A percentile compares a stretch with the other conserved stretches of the same genome.
Conservation (phyloP, 2,797 vertebrate species). For the Crocodylus rhombifer region DNA sequence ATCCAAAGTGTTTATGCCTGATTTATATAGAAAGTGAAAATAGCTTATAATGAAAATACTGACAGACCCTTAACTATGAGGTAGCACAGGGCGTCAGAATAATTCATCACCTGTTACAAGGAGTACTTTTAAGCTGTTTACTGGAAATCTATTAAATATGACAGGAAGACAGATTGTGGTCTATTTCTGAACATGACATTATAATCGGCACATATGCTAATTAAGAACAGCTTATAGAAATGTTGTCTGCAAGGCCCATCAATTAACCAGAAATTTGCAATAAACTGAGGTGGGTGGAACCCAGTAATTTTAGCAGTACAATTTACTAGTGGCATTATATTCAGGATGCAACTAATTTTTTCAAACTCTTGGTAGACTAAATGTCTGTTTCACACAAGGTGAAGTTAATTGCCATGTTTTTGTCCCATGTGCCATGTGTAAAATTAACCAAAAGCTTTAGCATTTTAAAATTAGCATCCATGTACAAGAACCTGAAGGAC, state of each 20-base stretch:
- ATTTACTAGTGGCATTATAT: slow-evolving; percentile 1
- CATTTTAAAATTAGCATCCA: background rate
- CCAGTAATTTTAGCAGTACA: slow-evolving; percentile 33
- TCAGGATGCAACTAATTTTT: slow-evolving; percentile 13
- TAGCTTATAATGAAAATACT: slow-evolving; percentile 63
- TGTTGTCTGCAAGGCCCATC: slow-evolving; percentile 79
- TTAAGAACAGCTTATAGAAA: slow-evolving; percentile 87
- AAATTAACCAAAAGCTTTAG: background rate
- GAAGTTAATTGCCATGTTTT: slow-evolving; percentile 30
- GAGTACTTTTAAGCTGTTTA: slow-evolving; percentile 72
- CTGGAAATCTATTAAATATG: slow-evolving; percentile 83
- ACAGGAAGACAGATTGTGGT: slow-evolving; percentile 88
- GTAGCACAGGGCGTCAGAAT: slow-evolving; percentile 45
- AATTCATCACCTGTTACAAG: slow-evolving; percentile 74
- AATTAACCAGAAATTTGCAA: slow-evolving; percentile 70
- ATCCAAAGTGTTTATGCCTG: slow-evolving; percentile 17
- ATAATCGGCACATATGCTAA: slow-evolving; percentile 87
- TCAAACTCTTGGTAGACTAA: slow-evolving; percentile 10
- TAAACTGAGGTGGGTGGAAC: background rate
- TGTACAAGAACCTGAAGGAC: background rate
- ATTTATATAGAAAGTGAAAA: slow-evolving; percentile 16
- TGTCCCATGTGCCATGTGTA: background rate
- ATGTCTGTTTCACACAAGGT: background rate
- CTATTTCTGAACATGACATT: slow-evolving; percentile 87
- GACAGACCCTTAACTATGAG: slow-evolving; percentile 70